These are phyloP conservation scores for Phalloptychus januarius DNA, from an alignment of 2,797 vertebrate genomes.

Conservation along the genomic window DNA sequence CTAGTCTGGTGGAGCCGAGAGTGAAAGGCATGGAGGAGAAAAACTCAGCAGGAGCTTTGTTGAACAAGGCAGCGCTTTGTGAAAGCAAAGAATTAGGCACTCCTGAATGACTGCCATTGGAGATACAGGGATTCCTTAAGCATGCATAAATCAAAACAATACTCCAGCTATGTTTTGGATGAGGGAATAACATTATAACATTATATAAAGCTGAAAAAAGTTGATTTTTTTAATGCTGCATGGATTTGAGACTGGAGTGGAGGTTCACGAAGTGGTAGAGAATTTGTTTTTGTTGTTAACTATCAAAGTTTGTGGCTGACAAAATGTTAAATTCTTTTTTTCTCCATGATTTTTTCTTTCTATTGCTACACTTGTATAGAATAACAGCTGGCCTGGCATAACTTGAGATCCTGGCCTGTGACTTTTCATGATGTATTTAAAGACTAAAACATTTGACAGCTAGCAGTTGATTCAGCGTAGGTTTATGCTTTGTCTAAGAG, in stretches of 20 bases:
- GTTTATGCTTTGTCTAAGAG: background rate
- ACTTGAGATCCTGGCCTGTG: background rate
- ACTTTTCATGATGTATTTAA: background rate
- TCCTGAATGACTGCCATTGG: no score
- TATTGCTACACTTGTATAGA: background rate
- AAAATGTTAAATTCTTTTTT: background rate
- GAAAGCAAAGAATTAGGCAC: no score
- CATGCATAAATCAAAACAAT: no score
- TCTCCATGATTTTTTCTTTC: background rate
- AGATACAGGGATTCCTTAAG: no score
- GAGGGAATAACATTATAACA: no score
- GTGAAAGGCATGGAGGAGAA: background rate
- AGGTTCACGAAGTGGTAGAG: background rate
- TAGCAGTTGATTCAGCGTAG: background rate
- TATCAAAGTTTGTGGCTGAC: background rate
- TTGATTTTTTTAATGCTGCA: background rate
- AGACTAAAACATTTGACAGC: background rate
- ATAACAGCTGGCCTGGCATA: background rate
- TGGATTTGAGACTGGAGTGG: background rate
- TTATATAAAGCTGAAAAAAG: no score
- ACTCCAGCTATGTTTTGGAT: no score
- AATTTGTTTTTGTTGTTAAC: background rate
- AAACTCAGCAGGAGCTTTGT: no score
- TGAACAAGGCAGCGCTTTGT: no score
- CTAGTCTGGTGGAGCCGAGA: background rate